Base-by-base conservation (phyloP, 2,888 invertebrate genomes). In the Nipponacmea schrenckii region DNA sequence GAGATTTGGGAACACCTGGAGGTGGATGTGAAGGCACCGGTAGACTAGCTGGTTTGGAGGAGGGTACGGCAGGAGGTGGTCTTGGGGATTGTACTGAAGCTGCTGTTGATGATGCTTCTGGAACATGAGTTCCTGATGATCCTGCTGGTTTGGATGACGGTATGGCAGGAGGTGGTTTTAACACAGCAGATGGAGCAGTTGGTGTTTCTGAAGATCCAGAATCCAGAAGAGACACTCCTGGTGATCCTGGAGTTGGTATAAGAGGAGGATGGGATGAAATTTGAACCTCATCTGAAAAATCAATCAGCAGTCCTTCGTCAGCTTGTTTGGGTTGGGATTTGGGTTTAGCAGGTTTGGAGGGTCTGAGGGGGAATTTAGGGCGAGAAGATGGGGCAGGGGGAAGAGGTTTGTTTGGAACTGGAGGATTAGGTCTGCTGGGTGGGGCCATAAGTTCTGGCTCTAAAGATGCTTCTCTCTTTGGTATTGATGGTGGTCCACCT, bases 111-210 rank as follows among this genome's bases (percentile, higher is more conserved):
- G 39, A 39, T 39, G 10, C 39, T 39, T 39, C 39, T 39, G 3
- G 39, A 10, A 39, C 4, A 39, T 39, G 39, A 39, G 39, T 8
- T 39, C 39, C 39, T 39, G 39, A 39, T 39, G 39, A 39, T 39
- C 39, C 39, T 39, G 31, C 31, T 31, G 39, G 10, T 39, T 39
- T 39, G 39, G 39, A 56, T 56, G 8, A n/a, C 2, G 44, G 56
- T 17, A 64, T 20, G 27, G 73, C 31, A 56, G 46, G 20, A 27
- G 73, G 44, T 31, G 27, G 56, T 39, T 27, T 67, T 17, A 72
- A 66, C 14, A 70, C 62, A 24, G 72, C 66, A n/a, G 74, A 70
- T 17, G 74, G 72, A 62, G 71, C n/a, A 48, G 48, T 48, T 48
- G n/a, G n/a, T 48, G 48, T 14, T n/a, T 17, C n/a, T 17, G 48